Percentiles rank a stretch among this genome's conserved stretches.
Evolutionary conservation across 2,888 invertebrate species (phyloP).

Genomic region (Epinotia bilunana): DNA sequence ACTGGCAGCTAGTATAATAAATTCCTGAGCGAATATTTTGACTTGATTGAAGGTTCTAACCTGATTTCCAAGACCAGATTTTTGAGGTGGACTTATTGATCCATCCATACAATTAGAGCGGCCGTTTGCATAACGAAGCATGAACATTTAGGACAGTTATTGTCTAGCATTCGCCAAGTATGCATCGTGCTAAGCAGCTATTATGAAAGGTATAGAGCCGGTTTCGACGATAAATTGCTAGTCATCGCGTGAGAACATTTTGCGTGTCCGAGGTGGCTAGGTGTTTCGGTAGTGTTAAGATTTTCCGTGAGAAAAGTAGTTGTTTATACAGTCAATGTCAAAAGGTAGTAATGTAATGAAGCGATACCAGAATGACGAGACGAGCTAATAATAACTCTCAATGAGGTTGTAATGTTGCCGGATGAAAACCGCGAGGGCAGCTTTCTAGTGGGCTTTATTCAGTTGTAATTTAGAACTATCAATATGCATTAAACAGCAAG

Average conservation of each 20-base stretch:
- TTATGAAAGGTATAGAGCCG: conserved; percentile 32
- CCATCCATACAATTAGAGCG: conserved; percentile 4
- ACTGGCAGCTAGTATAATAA: too few species aligned
- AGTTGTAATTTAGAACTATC: neutral
- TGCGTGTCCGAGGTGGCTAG: conserved; percentile 37
- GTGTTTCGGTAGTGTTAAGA: conserved; percentile 41
- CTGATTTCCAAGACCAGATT: neutral
- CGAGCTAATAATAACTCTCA: neutral
- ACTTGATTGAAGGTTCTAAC: too few species aligned
- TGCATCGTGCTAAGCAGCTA: conserved; percentile 43
- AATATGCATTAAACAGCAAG: too few species aligned
- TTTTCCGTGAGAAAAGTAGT: conserved; percentile 12
- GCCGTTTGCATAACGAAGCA: conserved; percentile 26
- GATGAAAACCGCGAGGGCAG: neutral
- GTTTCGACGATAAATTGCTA: conserved; percentile 31
- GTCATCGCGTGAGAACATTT: conserved; percentile 41
- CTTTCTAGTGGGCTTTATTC: neutral
- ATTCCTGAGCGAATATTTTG: too few species aligned
- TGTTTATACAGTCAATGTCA: conserved; percentile 14
- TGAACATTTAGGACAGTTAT: conserved; percentile 29
- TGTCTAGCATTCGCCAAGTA: conserved; percentile 31
- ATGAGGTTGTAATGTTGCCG: neutral
- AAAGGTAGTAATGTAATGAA: neutral
- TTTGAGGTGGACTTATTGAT: neutral
- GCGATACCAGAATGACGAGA: neutral